Evolutionary conservation across 2,797 vertebrate species (phyloP), one percentile per base, ranked within the genome.

Genomic region (Poeciliopsis presidionis): DNA sequence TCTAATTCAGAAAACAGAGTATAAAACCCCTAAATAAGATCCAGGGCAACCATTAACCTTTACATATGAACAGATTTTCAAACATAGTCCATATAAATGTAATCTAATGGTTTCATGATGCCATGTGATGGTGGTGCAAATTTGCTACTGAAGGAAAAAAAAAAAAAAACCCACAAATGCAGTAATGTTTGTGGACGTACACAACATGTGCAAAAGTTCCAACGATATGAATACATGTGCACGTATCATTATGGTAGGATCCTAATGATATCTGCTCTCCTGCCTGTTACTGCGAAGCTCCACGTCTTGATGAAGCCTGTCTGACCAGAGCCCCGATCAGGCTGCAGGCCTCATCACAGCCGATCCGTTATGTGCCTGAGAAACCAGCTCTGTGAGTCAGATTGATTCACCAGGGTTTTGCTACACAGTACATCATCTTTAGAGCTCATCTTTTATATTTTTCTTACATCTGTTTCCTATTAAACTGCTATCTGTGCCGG

Each of bases 401-500:
- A 69, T 30, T 45, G 76, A 72, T 79, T 84, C 79, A 80, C 78
- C 65, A 72, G 53, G 61, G 41, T 9, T 88, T 90, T 80, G 81
- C 81, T 88, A 90, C 91, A 83, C 82, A 75, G 74, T 90, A 81
- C 65, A 88, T 92, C 90, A 90, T 91, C 77, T 85, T 88, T 88
- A 80, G 78, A 84, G 78, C 73, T 91, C 46, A 81, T 71, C 82
- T 86, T 88, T 82, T 78, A 13, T 59, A 75, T 74, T 85, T 86
- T 83, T 77, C 49, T 78, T 74, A 49, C 90, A 92, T 89, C 89
- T 93, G 89, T 87, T 92, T 93, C 81, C 77, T 81, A 90, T 92
- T 81, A 90, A 70, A 80, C 77, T 81, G 77, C 61, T 74, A 79
- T 75, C 89, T 84, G 77, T 11, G 4, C 84, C 82, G 78, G 88